phyloP scores from a whole-genome alignment of 2,888 invertebrate species.

The Lamellibrachia columna region DNA sequence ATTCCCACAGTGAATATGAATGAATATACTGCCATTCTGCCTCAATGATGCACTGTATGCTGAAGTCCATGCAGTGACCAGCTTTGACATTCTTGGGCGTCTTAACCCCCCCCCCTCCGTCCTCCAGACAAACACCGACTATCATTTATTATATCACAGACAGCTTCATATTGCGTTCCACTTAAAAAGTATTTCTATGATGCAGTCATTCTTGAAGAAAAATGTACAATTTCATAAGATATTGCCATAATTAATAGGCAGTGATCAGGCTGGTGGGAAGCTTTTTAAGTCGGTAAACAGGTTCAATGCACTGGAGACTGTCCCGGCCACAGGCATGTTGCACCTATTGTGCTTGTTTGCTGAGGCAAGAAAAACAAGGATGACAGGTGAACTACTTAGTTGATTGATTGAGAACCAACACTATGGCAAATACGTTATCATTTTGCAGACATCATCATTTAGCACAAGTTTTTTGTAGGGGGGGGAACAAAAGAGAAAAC shows the following conservation, averaged over 20 bases:
- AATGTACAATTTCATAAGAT: slow-evolving; percentile 7
- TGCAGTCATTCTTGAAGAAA: slow-evolving; percentile 12
- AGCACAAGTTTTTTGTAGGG: background rate
- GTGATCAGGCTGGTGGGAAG: background rate
- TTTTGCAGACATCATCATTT: slow-evolving; percentile 5
- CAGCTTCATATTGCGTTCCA: background rate
- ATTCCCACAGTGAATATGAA: background rate
- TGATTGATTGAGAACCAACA: background rate
- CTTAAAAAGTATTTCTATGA: background rate
- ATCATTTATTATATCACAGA: background rate
- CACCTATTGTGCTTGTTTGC: background rate
- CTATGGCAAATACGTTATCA: slow-evolving; percentile 16
- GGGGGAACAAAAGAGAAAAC: background rate
- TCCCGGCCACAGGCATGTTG: slow-evolving; percentile 4
- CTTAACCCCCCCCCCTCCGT: background rate
- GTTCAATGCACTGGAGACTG: background rate
- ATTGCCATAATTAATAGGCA: background rate
- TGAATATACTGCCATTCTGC: background rate
- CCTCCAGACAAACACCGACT: background rate
- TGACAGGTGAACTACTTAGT: slow-evolving; percentile 5
- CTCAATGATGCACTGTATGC: background rate
- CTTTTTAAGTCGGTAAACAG: background rate
- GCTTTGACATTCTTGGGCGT: background rate
- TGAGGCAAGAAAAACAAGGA: slow-evolving; percentile 9
- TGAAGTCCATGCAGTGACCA: background rate